A percentile compares a stretch with the other conserved stretches of the same genome.
Evolutionary conservation across 2,888 invertebrate genomes (phyloP).

Genomic region (Flexamia atlantica): DNA sequence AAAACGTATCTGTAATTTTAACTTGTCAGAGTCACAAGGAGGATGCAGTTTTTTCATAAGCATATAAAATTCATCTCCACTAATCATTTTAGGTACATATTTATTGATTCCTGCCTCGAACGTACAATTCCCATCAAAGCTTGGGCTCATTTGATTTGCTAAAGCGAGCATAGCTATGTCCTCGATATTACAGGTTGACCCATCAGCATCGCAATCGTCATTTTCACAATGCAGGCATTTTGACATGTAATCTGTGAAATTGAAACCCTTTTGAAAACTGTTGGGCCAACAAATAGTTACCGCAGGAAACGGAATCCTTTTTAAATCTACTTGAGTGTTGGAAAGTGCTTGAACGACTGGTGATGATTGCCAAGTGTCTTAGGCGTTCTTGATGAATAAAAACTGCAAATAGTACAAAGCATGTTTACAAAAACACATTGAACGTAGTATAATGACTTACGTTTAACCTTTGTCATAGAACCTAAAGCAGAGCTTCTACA

Average conservation of each 20-base stretch:
- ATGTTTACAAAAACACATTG: not conserved
- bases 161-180: not conserved
- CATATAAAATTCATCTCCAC: not conserved
- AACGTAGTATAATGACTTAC: not conserved
- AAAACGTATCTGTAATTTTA: not conserved
- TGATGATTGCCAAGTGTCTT: not conserved
- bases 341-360: conserved; percentile 7
- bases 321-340: not conserved
- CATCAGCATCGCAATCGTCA: not conserved
- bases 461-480: not conserved
- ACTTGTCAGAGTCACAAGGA: not conserved
- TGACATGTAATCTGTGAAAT: not conserved
- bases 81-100: not conserved
- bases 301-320: not conserved
- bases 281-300: not conserved
- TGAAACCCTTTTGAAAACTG: not conserved
- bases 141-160: not conserved
- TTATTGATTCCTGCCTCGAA: no score
- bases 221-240: not conserved
- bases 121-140: not conserved
- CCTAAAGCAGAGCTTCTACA: no score
- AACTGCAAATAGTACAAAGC: not conserved
- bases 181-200: not conserved
- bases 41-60: not conserved
- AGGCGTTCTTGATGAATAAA: not conserved